Conservation (phyloP, 2,113 vertebrate species). For the Myrmecobius fasciatus region DNA sequence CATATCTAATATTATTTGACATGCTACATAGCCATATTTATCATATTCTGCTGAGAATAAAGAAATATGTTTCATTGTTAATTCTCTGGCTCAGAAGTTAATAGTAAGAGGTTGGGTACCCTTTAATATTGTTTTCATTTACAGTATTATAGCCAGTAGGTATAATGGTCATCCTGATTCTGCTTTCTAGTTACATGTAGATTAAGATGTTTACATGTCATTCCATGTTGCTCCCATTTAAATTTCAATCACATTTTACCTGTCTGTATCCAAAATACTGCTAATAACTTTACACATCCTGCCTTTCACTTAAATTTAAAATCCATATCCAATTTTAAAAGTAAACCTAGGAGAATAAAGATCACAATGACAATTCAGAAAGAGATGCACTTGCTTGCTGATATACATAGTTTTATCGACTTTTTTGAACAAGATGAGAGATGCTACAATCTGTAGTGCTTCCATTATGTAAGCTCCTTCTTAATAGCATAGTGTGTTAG, state of each 20-base stretch:
- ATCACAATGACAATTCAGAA: not conserved
- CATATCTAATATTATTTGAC: too few relatives aligned
- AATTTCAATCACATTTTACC: not conserved
- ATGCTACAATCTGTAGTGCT: not conserved
- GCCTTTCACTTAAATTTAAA: not conserved
- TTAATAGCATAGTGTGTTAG: constrained; percentile 25
- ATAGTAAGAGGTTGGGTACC: too few relatives aligned
- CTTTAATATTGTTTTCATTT: too few relatives aligned
- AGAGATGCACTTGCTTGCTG: not conserved
- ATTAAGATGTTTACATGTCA: not conserved
- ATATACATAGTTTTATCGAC: not conserved
- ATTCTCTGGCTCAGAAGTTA: too few relatives aligned
- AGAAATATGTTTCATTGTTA: too few relatives aligned
- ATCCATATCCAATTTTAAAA: constrained; percentile 4
- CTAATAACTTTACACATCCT: constrained; percentile 26
- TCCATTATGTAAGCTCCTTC: not conserved
- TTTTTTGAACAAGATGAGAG: constrained; percentile 28
- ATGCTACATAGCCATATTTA: too few relatives aligned
- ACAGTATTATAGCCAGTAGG: too few relatives aligned
- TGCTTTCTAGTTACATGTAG: too few relatives aligned
- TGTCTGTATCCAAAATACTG: constrained; percentile 16
- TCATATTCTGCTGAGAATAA: too few relatives aligned
- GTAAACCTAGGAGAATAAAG: constrained; percentile 18
- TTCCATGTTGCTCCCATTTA: too few relatives aligned
- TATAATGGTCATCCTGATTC: too few relatives aligned